Evolutionary conservation across 2,888 invertebrate species (phyloP).

Genomic region (Homarus gammarus): DNA sequence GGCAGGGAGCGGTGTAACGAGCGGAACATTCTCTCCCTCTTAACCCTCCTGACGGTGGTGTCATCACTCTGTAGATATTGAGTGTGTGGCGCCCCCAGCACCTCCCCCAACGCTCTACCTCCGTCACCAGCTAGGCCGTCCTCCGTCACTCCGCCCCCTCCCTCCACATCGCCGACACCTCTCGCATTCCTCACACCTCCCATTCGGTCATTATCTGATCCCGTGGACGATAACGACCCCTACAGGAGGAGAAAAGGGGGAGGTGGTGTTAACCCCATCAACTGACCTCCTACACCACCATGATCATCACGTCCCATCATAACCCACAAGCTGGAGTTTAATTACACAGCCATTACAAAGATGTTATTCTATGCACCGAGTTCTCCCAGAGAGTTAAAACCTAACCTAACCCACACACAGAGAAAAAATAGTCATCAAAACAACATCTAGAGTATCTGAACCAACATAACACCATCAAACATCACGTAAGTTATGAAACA

Average conservation of each 20-base stretch:
- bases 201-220: neutral
- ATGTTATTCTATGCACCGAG: no score
- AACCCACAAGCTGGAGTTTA: no score
- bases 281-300: no score
- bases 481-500: no score
- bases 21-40: conserved; percentile 57
- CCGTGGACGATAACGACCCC: neutral
- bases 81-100: conserved; percentile 51
- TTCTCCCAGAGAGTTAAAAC: no score
- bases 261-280: no score
- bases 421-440: no score
- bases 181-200: neutral
- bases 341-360: no score
- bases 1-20: conserved; percentile 70
- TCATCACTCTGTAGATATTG: conserved; percentile 71
- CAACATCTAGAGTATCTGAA: no score
- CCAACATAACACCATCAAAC: no score
- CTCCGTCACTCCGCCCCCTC: conserved; percentile 5
- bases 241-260: neutral
- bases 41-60: conserved; percentile 62
- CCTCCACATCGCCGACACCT: neutral
- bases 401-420: no score
- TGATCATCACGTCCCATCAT: neutral
- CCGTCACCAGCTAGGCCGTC: conserved; percentile 22
- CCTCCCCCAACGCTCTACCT: conserved; percentile 13